Evolutionary conservation across 2,888 invertebrate species (phyloP).

Genomic region (Biston betularia): DNA sequence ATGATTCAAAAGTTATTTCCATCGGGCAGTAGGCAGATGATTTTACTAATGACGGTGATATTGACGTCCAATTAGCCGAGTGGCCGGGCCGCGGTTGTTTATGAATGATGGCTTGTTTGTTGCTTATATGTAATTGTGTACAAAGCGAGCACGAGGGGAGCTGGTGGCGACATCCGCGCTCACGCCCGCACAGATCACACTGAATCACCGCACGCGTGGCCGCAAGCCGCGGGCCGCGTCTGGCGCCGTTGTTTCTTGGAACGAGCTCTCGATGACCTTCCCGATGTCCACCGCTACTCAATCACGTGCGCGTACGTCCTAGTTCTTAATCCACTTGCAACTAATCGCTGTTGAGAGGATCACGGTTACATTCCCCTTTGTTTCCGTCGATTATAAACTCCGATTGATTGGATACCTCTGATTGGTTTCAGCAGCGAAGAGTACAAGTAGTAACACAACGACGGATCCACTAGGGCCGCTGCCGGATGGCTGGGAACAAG

Average conservation of each 20-base stretch:
- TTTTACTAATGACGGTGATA: slow-evolving; percentile 49
- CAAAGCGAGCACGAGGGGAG: slow-evolving; percentile 49
- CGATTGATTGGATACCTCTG: slow-evolving; percentile 61
- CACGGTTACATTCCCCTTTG: slow-evolving; percentile 60
- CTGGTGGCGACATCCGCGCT: slow-evolving; percentile 43
- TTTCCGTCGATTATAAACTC: slow-evolving; percentile 43
- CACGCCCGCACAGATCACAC: slow-evolving; percentile 29
- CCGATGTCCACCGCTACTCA: slow-evolving; percentile 67
- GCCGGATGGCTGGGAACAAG: slow-evolving; percentile 96
- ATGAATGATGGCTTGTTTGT: slow-evolving; percentile 73
- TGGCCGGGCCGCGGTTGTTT: slow-evolving; percentile 62
- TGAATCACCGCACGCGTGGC: slow-evolving; percentile 47
- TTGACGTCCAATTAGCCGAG: slow-evolving; percentile 53
- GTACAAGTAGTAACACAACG: slow-evolving; percentile 82
- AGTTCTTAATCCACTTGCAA: slow-evolving; percentile 73
- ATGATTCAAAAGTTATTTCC: slow-evolving; percentile 40
- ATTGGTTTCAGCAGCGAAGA: slow-evolving; percentile 85
- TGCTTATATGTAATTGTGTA: slow-evolving; percentile 48
- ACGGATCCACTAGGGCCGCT: slow-evolving; percentile 90
- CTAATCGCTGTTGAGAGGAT: slow-evolving; percentile 82
- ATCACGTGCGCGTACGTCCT: slow-evolving; percentile 71
- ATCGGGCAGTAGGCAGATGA: slow-evolving; percentile 40
- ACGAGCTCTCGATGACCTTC: slow-evolving; percentile 73
- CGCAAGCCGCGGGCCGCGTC: slow-evolving; percentile 54
- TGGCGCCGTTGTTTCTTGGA: slow-evolving; percentile 76